phyloP scores from a whole-genome alignment of 2,113 vertebrate genomes.

The Microtus montanus region DNA sequence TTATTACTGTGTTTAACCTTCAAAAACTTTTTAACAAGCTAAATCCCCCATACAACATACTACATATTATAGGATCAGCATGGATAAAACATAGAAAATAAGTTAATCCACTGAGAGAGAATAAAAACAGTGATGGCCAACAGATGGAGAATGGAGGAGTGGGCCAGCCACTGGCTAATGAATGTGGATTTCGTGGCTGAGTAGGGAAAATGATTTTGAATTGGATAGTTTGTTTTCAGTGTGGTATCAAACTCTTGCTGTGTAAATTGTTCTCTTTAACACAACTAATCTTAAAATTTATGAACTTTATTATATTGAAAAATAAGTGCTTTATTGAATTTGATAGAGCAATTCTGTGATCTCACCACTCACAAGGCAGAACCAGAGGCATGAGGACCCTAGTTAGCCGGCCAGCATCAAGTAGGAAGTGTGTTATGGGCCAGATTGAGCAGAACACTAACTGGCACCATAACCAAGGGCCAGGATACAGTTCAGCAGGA shows the following conservation, averaged over 20 bases:
- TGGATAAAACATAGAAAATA: neutral
- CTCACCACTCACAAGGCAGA: neutral
- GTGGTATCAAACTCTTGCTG: neutral
- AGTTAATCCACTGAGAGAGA: neutral
- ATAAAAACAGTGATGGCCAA: neutral
- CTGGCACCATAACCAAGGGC: too few relatives aligned
- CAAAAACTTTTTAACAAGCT: neutral
- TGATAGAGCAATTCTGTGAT: neutral
- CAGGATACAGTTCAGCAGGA: too few relatives aligned
- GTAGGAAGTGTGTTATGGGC: neutral
- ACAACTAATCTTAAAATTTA: neutral
- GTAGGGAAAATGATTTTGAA: neutral
- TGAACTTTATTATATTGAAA: neutral
- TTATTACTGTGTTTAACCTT: too few relatives aligned
- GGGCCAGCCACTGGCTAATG: neutral
- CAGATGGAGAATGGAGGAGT: neutral
- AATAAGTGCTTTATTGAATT: neutral
- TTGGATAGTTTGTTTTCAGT: neutral
- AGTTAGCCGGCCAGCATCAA: too few relatives aligned
- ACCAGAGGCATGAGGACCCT: neutral
- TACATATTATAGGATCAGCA: neutral
- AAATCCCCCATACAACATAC: neutral
- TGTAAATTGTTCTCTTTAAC: neutral
- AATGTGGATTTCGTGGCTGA: neutral
- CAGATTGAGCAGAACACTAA: neutral